Conservation (phyloP, 2,888 invertebrate genomes). For the Busseola fusca region DNA sequence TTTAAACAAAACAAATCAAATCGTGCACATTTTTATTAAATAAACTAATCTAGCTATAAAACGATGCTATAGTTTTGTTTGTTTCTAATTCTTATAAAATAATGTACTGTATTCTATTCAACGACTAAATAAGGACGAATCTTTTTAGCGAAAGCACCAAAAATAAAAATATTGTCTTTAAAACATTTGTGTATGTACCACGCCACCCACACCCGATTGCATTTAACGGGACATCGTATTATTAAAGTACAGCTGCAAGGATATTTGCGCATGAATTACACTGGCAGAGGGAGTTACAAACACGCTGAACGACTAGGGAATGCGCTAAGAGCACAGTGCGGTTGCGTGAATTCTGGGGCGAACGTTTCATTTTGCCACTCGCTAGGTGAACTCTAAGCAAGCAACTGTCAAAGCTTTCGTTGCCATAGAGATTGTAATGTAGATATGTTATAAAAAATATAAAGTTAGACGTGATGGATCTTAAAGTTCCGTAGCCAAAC, state of each 20-base stretch:
- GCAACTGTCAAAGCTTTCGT: neutral
- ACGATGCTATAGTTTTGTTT: constrained; percentile 10
- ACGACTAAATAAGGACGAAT: neutral
- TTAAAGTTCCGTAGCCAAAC: too few species aligned
- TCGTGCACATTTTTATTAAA: constrained; percentile 12
- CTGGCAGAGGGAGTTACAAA: neutral
- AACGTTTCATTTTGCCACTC: neutral
- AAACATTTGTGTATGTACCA: neutral
- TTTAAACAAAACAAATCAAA: neutral
- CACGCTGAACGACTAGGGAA: neutral
- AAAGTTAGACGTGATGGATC: too few species aligned
- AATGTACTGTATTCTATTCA: neutral
- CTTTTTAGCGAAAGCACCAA: too few species aligned
- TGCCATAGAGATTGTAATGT: too few species aligned
- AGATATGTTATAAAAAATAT: too few species aligned
- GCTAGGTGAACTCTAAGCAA: neutral
- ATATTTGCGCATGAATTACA: neutral
- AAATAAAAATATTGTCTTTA: too few species aligned
- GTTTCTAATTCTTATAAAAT: neutral
- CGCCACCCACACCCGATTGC: neutral
- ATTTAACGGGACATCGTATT: neutral
- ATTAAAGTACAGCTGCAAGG: neutral
- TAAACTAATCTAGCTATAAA: constrained; percentile 22
- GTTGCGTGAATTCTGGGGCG: neutral
- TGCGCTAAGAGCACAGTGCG: neutral